Evolutionary conservation across 2,888 invertebrate species (phyloP), one percentile per base, ranked within the genome.

Genomic region (Mesorhabditis sp.): DNA sequence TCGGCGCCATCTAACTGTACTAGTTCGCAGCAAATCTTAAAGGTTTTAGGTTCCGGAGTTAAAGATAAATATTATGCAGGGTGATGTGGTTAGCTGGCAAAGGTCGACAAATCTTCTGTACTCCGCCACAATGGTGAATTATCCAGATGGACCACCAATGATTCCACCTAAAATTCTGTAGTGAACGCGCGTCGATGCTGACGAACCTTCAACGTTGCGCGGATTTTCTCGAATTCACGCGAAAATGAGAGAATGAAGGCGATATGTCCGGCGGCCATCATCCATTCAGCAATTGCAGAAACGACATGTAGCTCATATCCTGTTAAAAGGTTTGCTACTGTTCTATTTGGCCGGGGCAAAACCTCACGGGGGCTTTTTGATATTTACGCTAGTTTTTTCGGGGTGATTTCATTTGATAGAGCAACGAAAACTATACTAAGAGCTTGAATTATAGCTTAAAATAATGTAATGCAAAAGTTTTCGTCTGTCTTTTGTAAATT

Each of bases 261-360:
- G 78, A 90, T 89, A 79, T 91, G 90, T 6, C 89, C 85, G 5
- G 89, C 87, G 1, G 91, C 90, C 76, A 91, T 89, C 3, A 90
- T 86, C 91, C 91, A 91, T 84, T 91, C 91, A 0, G 90, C 89
- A 45, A 89, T 87, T 0, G 90, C 90, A 76, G 90, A 90, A 4
- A 89, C 87, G 4, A 91, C 89, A 85, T 91, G 91, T 72, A 89
- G 88, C 62, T 88, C 87, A 89, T 90, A 91, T 4, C 91, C 91
- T 86, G 28, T 87, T 76, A 62, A 82, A 72, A n/a, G 13, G 5
- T 66, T 62, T 50, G 62, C 28, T 41, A 64, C 28, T 28, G 10
- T 44, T 41, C 65, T 67, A 28, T 41, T 64, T 67, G 6, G 43
- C 15, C 45, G 43, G 45, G 15, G 5, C 43, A 13, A 44, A 44